A percentile compares a stretch with the other conserved stretches of the same genome.
These are phyloP conservation scores for Pelecanus crispus DNA, from an alignment of 2,113 vertebrate genomes.

Conservation along the genomic window DNA sequence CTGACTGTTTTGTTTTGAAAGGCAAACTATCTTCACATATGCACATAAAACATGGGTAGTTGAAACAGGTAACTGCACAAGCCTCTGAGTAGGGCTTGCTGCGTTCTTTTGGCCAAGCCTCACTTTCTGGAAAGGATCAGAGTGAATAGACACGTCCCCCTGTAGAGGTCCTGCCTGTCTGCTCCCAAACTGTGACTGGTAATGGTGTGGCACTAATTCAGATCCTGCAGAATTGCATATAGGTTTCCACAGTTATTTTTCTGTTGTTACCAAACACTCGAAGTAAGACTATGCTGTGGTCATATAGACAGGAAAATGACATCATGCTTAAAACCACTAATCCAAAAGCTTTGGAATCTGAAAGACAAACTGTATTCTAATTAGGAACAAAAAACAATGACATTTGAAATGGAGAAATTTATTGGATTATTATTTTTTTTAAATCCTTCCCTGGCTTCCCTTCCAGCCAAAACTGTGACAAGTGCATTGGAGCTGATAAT, in stretches of 20 bases:
- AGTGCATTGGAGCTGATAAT: slow-evolving; percentile 73
- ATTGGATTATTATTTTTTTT: slow-evolving; percentile 44
- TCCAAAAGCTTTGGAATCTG: slow-evolving; percentile 68
- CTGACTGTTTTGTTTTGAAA: slow-evolving; percentile 24
- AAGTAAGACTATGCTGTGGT: slow-evolving; percentile 56
- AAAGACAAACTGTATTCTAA: slow-evolving; percentile 66
- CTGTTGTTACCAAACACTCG: slow-evolving; percentile 72
- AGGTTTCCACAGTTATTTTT: slow-evolving; percentile 73
- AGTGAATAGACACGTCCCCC: background rate
- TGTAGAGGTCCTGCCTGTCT: background rate
- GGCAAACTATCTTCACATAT: background rate
- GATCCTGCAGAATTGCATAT: background rate
- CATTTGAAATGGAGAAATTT: slow-evolving; percentile 54
- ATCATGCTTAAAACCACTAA: slow-evolving; percentile 71
- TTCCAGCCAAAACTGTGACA: slow-evolving; percentile 71
- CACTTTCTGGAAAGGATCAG: background rate
- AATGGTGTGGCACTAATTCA: slow-evolving; percentile 53
- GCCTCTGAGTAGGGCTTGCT: background rate
- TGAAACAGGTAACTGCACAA: background rate
- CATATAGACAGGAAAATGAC: slow-evolving; percentile 72
- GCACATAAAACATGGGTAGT: background rate
- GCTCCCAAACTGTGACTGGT: slow-evolving; percentile 28
- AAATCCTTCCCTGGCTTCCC: slow-evolving; percentile 48
- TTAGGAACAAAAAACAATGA: slow-evolving; percentile 56
- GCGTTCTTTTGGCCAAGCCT: background rate